A percentile compares a stretch with the other conserved stretches of the same genome.
Conservation (phyloP, 2,113 vertebrate species). For the Galbula dea region DNA sequence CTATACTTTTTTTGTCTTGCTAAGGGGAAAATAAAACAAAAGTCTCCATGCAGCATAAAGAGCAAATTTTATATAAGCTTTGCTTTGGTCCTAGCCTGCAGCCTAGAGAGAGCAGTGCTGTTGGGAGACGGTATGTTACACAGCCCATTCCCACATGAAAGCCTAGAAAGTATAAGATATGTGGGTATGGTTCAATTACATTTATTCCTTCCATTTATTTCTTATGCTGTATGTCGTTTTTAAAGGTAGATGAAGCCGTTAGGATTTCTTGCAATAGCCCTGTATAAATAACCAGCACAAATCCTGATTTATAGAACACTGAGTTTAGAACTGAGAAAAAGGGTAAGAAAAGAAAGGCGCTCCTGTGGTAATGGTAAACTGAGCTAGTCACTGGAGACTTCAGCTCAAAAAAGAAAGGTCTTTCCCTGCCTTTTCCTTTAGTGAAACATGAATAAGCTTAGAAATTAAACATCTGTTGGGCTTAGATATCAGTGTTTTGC, state of each 20-base stretch:
- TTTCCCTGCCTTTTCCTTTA: neutral
- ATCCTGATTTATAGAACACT: neutral
- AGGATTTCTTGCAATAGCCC: neutral
- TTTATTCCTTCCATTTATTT: neutral
- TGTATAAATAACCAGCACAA: neutral
- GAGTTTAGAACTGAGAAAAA: neutral
- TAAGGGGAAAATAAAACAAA: neutral
- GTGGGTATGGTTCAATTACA: neutral
- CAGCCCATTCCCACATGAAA: neutral
- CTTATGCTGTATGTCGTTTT: neutral
- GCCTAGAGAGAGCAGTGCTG: neutral
- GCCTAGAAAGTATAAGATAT: neutral
- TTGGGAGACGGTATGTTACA: neutral
- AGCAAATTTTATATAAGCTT: neutral
- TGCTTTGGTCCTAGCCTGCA: neutral
- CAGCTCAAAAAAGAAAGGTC: neutral
- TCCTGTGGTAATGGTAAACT: neutral
- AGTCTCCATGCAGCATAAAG: neutral
- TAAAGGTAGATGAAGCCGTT: neutral
- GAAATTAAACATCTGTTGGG: neutral
- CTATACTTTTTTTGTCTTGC: accelerated
- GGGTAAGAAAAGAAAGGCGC: neutral
- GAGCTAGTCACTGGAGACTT: neutral
- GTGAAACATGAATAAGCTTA: neutral
- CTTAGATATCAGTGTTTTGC: neutral